Base-by-base conservation (phyloP, 2,797 vertebrate genomes). In the Peromyscus aztecus region DNA sequence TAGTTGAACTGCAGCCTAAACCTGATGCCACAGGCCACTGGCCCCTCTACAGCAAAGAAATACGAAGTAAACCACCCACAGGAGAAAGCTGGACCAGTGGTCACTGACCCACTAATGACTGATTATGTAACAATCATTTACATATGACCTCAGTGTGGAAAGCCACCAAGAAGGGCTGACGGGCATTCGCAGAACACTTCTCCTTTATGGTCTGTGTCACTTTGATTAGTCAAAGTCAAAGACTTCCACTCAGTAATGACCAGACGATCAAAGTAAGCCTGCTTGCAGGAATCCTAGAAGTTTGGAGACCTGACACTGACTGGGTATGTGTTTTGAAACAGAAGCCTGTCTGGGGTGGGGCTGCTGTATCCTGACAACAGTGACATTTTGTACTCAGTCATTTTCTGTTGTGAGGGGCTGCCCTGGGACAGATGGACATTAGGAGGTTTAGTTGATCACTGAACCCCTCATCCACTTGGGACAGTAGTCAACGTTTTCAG, bases 41-140 rank as follows among this genome's bases (percentile, higher is more conserved):
- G 67, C 57, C 91, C 49, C 85, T 90, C 91, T 8, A 69, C 17
- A 81, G 85, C 34, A 82, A 96, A 81, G 63, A 88, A 96, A 87
- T 85, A 69, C 81, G 84, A 29, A 89, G 27, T 65, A 88, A 93
- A 81, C 61, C 46, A 89, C 75, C 63, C 23, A 80, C 55, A 67
- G 67, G 31, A 75, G 57, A 89, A 89, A 82, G 40, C 12, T 57
- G 14, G 16, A 81, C 52, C 86, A 73, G 40, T 71, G 77, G 67
- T 92, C 59, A 87, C 0, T 57, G 80, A 67, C 24, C 29, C 31
- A 88, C 40, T 37, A 31, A 23, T 90, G 61, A 65, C 0, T 40
- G 87, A 90, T 73, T 89, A 85, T 21, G 4, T 21, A 71, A 67
- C 19, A 37, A 61, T 55, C 61, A 96, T 43, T 89, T 75, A 86